phyloP scores from a whole-genome alignment of 2,113 vertebrate species.

The Elanus axillaris region DNA sequence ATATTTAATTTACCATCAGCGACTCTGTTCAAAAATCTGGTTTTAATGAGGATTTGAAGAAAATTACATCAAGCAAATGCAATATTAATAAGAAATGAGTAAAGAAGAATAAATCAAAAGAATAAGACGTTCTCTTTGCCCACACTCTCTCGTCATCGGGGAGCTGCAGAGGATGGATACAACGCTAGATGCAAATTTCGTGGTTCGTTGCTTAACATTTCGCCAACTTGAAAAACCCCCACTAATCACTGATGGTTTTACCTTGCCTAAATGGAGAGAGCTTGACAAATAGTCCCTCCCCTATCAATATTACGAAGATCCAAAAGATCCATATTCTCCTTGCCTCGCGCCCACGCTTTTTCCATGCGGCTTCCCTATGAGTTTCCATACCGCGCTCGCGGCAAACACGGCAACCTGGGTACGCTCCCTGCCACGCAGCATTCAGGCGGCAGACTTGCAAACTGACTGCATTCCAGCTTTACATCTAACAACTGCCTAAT shows the following conservation, averaged over 20 bases:
- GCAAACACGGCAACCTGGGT: not conserved
- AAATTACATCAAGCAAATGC: not conserved
- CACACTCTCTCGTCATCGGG: not conserved
- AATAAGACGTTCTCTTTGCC: not conserved
- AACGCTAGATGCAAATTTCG: not conserved
- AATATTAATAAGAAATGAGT: not conserved
- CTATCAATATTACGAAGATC: not conserved
- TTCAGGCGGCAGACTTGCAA: not conserved
- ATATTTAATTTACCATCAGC: not conserved
- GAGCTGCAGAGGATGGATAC: not conserved
- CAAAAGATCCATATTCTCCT: not conserved
- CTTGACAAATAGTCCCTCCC: not conserved
- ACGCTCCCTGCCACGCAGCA: rapidly evolving
- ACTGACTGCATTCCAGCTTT: not conserved
- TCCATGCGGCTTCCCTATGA: not conserved
- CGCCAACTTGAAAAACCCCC: not conserved
- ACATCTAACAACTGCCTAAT: not conserved
- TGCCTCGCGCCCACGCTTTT: not conserved
- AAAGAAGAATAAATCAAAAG: not conserved
- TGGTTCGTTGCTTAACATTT: not conserved
- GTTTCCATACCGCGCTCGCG: not conserved
- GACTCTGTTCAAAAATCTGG: not conserved
- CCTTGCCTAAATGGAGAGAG: not conserved
- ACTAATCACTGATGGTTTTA: not conserved
- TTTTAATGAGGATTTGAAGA: not conserved